These are phyloP conservation scores for Drosophila pegasa DNA, from an alignment of 2,888 invertebrate genomes.

Conservation along the genomic window DNA sequence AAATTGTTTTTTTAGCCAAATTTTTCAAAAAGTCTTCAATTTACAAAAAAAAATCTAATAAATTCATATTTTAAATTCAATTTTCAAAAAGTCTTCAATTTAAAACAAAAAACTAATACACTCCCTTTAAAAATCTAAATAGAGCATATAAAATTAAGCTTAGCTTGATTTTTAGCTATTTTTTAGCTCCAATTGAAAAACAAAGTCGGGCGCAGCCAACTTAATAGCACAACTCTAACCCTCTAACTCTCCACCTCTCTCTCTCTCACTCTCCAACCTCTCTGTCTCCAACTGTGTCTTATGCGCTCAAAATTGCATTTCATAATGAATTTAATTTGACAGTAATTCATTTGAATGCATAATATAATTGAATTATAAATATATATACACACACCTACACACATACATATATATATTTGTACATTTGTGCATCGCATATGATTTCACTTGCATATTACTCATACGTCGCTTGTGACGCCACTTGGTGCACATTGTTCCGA, in stretches of 20 bases:
- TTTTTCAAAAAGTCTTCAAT: not conserved
- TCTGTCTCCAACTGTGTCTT: not conserved
- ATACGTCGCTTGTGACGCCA: constrained; percentile 58
- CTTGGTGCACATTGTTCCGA: constrained; percentile 25
- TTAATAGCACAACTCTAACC: not conserved
- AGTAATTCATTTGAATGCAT: constrained; percentile 1
- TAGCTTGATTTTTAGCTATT: not conserved
- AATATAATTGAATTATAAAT: constrained; percentile 10
- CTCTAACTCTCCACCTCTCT: not conserved
- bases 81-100: not conserved
- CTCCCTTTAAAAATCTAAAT: not conserved
- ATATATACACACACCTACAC: not conserved
- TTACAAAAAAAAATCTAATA: not conserved
- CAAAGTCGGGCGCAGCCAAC: constrained; percentile 7
- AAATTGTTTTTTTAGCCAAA: no score
- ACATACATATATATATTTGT: not conserved
- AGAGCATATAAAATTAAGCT: not conserved
- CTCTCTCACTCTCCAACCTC: not conserved
- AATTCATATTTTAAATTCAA: not conserved
- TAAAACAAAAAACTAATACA: not conserved
- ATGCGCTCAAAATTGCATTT: constrained; percentile 1
- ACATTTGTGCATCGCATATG: constrained; percentile 6
- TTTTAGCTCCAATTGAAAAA: not conserved
- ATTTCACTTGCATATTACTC: constrained; percentile 47
- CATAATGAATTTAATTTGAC: constrained; percentile 8